These are phyloP conservation scores for Pachycephala philippinensis DNA, from an alignment of 2,113 vertebrate genomes.

Conservation along the genomic window DNA sequence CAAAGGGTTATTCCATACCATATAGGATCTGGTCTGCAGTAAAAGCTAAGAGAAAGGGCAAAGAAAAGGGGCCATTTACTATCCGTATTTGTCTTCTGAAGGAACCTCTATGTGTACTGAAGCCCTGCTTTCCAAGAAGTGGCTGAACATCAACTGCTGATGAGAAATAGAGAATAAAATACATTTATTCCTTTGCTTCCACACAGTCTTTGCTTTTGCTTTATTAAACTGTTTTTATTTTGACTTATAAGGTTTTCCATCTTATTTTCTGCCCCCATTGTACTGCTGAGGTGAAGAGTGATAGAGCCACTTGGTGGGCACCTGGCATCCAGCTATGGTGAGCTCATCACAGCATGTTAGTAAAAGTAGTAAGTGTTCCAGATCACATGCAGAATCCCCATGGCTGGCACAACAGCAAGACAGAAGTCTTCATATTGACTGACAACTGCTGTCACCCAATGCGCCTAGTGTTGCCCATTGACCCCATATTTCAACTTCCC, in stretches of 20 bases:
- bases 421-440: not conserved
- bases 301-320: not conserved
- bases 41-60: not conserved
- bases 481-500: not conserved
- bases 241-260: not conserved
- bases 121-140: not conserved
- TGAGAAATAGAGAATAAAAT: not conserved
- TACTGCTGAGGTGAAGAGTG: not conserved
- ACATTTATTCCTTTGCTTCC: not conserved
- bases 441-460: not conserved
- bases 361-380: not conserved
- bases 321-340: not conserved
- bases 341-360: not conserved
- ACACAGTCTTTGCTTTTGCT: not conserved
- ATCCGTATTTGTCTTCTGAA: not conserved
- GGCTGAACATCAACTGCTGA: not conserved
- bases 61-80: not conserved
- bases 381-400: not conserved
- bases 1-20: not conserved
- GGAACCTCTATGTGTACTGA: accelerated
- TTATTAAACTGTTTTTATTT: not conserved
- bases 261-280: not conserved
- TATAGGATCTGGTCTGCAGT: not conserved
- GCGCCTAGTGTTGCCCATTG: not conserved
- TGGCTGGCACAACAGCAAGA: not conserved